Evolutionary conservation across 2,113 vertebrate genomes (phyloP).

Genomic region (Ciconia maguari): DNA sequence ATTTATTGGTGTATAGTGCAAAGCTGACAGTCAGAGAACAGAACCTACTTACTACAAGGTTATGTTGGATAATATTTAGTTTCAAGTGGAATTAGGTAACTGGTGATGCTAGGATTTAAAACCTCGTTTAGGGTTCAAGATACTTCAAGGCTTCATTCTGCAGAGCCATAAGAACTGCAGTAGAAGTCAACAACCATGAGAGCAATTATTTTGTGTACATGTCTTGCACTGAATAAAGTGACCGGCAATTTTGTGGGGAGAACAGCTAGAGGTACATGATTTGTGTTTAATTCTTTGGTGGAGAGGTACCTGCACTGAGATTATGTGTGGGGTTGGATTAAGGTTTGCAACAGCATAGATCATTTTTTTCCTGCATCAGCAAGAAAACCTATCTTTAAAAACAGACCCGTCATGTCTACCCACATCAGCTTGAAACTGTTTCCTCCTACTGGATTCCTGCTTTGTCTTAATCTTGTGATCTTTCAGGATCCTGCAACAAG

Average conservation of each 20-base stretch:
- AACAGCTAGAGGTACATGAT: background rate
- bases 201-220: background rate
- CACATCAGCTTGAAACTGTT: background rate
- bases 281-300: background rate
- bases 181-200: background rate
- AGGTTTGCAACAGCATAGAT: background rate
- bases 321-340: background rate
- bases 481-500: background rate
- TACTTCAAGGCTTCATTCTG: background rate
- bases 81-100: background rate
- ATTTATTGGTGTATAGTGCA: background rate
- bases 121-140: background rate
- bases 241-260: too few relatives aligned
- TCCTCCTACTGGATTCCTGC: background rate
- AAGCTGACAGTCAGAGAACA: background rate
- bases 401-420: background rate
- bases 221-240: background rate
- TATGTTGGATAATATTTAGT: background rate
- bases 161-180: background rate
- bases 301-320: background rate
- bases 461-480: background rate
- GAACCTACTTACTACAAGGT: background rate
- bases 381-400: background rate
- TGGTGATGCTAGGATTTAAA: background rate
- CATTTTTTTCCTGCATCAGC: background rate